Evolutionary conservation across 2,113 vertebrate genomes (phyloP).

Genomic region (Zootoca vivipara): DNA sequence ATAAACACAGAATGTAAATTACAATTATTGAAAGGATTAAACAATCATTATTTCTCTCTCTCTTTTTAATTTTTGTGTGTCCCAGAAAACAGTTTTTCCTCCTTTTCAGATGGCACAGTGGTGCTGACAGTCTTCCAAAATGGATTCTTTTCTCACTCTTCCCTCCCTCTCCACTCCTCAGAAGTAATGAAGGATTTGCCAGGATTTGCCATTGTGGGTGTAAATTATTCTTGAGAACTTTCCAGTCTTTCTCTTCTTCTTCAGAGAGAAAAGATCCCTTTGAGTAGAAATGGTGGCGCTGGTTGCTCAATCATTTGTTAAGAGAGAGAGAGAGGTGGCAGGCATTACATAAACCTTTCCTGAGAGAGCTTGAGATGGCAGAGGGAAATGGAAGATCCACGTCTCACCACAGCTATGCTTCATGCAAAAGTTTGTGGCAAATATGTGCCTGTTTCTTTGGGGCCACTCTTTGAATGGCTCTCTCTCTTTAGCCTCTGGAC

Average conservation of each 20-base stretch:
- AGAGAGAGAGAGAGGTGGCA: background rate
- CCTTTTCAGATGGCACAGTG: constrained; percentile 51
- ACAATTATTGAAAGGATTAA: constrained; percentile 18
- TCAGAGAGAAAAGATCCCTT: constrained; percentile 23
- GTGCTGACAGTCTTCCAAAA: constrained; percentile 46
- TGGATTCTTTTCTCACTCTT: constrained; percentile 62
- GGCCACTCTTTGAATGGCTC: constrained; percentile 45
- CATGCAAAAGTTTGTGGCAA: constrained; percentile 1
- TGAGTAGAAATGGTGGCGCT: constrained; percentile 18
- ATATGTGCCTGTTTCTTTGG: constrained; percentile 50
- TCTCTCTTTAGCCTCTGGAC: constrained; percentile 65
- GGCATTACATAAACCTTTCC: constrained; percentile 20
- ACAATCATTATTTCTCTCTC: constrained; percentile 48
- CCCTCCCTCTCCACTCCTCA: background rate
- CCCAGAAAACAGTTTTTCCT: constrained; percentile 53
- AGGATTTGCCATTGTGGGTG: constrained; percentile 56
- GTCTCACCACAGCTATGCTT: constrained; percentile 19
- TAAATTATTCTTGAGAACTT: constrained; percentile 59
- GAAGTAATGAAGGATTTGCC: constrained; percentile 58
- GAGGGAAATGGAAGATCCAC: constrained; percentile 14
- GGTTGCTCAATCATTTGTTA: background rate
- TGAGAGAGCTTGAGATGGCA: constrained; percentile 17
- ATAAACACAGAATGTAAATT: constrained; percentile 12
- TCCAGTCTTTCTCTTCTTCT: constrained; percentile 50
- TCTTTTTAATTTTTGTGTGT: constrained; percentile 46